These are phyloP conservation scores for Platorchestia sp. DNA, from an alignment of 1,140 invertebrate genomes.

Conservation along the genomic window DNA sequence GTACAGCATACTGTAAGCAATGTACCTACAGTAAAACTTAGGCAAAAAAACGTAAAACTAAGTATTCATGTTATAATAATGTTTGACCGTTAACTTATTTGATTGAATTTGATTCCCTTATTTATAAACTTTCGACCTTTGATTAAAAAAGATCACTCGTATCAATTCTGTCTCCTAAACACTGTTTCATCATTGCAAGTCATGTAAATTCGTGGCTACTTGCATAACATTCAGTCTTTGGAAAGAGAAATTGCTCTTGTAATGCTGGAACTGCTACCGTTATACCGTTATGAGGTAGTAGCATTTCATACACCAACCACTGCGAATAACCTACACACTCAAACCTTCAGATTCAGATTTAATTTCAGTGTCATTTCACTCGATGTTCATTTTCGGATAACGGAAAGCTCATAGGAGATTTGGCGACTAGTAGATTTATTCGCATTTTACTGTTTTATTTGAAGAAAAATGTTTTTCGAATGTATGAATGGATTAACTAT, in stretches of 20 bases:
- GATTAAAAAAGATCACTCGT: background rate
- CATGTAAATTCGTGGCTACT: background rate
- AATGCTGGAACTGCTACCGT: background rate
- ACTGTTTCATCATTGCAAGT: background rate
- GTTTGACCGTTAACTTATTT: too few relatives aligned
- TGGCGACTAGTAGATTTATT: too few relatives aligned
- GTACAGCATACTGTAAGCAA: too few relatives aligned
- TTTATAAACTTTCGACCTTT: background rate
- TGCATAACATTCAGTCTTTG: background rate
- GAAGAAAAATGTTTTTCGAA: too few relatives aligned
- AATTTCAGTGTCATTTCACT: too few relatives aligned
- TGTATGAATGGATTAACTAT: too few relatives aligned
- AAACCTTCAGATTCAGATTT: too few relatives aligned
- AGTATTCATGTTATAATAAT: background rate
- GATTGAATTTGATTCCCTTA: background rate
- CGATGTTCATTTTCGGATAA: too few relatives aligned
- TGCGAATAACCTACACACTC: background rate
- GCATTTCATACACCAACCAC: background rate
- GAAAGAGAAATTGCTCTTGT: background rate
- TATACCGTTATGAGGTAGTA: background rate
- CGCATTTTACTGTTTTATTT: too few relatives aligned
- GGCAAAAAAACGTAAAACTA: background rate
- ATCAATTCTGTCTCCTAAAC: background rate
- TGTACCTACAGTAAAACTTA: too few relatives aligned
- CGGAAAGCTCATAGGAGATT: too few relatives aligned